Evolutionary conservation across 2,113 vertebrate species (phyloP).

Genomic region (Cebidichthys violaceus): DNA sequence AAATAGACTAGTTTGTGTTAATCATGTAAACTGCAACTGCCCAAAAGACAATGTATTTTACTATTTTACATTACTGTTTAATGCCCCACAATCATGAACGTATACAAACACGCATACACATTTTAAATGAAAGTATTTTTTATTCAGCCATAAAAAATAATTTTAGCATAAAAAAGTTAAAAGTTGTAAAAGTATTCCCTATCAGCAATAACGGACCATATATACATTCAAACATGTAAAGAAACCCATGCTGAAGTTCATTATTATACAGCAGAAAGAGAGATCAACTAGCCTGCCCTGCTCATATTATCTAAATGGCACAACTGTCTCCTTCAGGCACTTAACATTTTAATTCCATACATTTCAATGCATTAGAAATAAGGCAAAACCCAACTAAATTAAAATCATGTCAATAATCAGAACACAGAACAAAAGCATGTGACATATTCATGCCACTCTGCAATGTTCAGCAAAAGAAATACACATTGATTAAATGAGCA

Average conservation of each 20-base stretch:
- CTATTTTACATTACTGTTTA: not conserved
- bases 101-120: slow-evolving; percentile 1
- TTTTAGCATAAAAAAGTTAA: slow-evolving; percentile 56
- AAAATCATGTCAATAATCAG: slow-evolving; percentile 37
- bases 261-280: slow-evolving; percentile 33
- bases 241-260: slow-evolving; percentile 15
- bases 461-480: not conserved
- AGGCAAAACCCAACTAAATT: slow-evolving; percentile 21
- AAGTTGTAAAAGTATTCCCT: slow-evolving; percentile 37
- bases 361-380: slow-evolving; percentile 29
- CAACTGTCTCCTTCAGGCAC: slow-evolving; percentile 14
- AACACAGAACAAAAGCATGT: slow-evolving; percentile 2
- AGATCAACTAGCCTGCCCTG: not conserved
- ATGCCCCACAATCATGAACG: slow-evolving; percentile 3
- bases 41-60: not conserved
- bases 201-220: slow-evolving; percentile 21
- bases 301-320: slow-evolving; percentile 15
- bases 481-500: slow-evolving; percentile 8
- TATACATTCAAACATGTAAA: slow-evolving; percentile 39
- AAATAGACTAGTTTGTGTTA: not conserved
- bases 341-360: slow-evolving; percentile 29
- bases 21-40: not conserved
- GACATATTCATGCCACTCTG: slow-evolving; percentile 18
- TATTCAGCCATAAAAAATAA: slow-evolving; percentile 56
- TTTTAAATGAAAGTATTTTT: slow-evolving; percentile 43